Evolutionary conservation across 2,888 invertebrate genomes (phyloP), one percentile per base, ranked within the genome.

Genomic region (Cataglyphis cursor): DNA sequence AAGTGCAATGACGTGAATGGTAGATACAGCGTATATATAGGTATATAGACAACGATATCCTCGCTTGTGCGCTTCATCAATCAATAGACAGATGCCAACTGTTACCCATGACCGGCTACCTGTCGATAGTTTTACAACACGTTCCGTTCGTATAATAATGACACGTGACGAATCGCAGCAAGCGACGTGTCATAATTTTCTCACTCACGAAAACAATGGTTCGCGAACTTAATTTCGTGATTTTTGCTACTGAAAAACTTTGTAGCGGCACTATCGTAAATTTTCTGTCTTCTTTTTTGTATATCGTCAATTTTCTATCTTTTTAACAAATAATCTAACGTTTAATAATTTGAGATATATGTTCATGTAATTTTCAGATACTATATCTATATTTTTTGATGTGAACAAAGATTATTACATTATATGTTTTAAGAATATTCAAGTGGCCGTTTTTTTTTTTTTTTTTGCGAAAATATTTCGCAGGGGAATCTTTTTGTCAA

Each of bases 31-130:
- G 6, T n/a, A 48, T 8, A 48, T 6, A 48, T n/a, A 18, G 1
- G 18, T 18, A 18, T n/a, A 57, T 54, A 66, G 41, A 76, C 44
- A 76, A 41, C 28, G 68, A 76, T 76, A 76, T 68, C 66, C 76
- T 68, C 68, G 54, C 5, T 51, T 51, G 51, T 51, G 18, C n/a
- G 68, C 57, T 76, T 76, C 68, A 76, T 76, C 76, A 76, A 76
- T 76, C 76, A 76, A 68, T 68, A 68, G 68, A 41, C 68, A 68
- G 68, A 76, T 76, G 68, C 76, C 76, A 76, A 76, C 76, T 76
- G 76, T 21, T 41, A 68, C 76, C 68, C 28, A 28, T n/a, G 51
- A 18, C 54, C 41, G 21, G 48, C 66, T 51, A 66, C 51, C 68
- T 68, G 68, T 76, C 76, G 76, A 76, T 76, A 76, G 68, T 76